Conservation (phyloP, 1,140 invertebrate species). For the Listronotus oregonensis region DNA sequence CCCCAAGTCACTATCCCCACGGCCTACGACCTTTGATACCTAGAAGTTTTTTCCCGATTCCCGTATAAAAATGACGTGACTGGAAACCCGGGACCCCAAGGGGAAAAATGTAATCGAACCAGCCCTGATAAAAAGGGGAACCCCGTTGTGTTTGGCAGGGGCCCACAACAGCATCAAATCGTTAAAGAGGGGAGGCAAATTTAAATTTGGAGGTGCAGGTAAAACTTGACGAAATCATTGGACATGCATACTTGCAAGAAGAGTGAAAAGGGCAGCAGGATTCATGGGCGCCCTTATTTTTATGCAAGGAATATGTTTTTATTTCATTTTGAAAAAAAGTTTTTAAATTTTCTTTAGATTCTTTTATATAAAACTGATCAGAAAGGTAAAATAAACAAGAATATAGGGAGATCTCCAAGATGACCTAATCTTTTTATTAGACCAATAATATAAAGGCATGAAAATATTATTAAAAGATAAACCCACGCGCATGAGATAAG, state of each 20-base stretch:
- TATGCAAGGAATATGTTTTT: no score
- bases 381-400: no score
- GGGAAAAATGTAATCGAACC: constrained; percentile 80
- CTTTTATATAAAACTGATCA: no score
- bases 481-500: no score
- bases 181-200: constrained; percentile 88
- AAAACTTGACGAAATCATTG: constrained; percentile 79
- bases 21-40: constrained; percentile 86
- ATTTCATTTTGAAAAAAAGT: no score
- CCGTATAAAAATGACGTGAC: constrained; percentile 59
- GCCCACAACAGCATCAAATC: constrained; percentile 82
- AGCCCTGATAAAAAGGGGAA: constrained; percentile 81
- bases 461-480: no score
- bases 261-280: no score
- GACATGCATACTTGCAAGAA: constrained; percentile 85
- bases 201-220: constrained; percentile 91
- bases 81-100: constrained; percentile 72
- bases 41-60: constrained; percentile 82
- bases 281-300: no score
- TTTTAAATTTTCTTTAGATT: no score
- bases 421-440: no score
- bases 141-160: constrained; percentile 81
- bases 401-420: no score
- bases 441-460: no score
- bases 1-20: constrained; percentile 76